Evolutionary conservation across 1,140 invertebrate genomes (phyloP), one percentile per base, ranked within the genome.

Genomic region (Akabosia matsudoensis): DNA sequence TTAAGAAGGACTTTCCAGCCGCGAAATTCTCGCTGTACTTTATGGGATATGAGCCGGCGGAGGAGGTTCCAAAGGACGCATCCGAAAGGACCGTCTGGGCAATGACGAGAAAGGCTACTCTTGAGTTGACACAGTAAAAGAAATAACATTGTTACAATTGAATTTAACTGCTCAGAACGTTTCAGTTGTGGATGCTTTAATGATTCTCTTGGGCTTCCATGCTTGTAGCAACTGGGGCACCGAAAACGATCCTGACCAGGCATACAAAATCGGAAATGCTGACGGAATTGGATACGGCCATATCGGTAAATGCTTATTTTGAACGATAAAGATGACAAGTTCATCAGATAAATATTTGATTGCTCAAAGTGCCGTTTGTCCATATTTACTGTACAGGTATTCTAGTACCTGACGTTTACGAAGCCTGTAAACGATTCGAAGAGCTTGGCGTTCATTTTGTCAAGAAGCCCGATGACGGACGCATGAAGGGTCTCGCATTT

Each of bases 21-120:
- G 92, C 93, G 89, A 93, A 95, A 84, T 97, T 97, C 84, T 93
- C 94, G 0, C 81, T 97, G 0, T 98, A 94, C 85, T 97, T 98
- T 82, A 90, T 98, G 91, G 96, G 95, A 1, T 97, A 93, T 86
- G 95, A 96, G 84, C 88, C 91, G 67, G 84, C 88, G 0, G 86
- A 87, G 26, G 91, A 95, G 77, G 88, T 95, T 18, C 91, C 92
- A 1, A 86, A 85, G 7, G 91, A 95, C 85, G 86, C 87, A 61
- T 86, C 85, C 24, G 90, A 94, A 79, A 87, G 90, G 75, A 88
- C 87, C 7, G 85, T 87, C 76, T 98, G 93, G 93, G 90, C 93
- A 18, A 90, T 96, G 83, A 88, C 87, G 4, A 89, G 91, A 79
- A 94, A 92, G 85, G 94, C 92, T n/a, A 95, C 93, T 0, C 85